These are phyloP conservation scores for Terrapene triunguis DNA, from an alignment of 2,113 vertebrate species.

Conservation along the genomic window DNA sequence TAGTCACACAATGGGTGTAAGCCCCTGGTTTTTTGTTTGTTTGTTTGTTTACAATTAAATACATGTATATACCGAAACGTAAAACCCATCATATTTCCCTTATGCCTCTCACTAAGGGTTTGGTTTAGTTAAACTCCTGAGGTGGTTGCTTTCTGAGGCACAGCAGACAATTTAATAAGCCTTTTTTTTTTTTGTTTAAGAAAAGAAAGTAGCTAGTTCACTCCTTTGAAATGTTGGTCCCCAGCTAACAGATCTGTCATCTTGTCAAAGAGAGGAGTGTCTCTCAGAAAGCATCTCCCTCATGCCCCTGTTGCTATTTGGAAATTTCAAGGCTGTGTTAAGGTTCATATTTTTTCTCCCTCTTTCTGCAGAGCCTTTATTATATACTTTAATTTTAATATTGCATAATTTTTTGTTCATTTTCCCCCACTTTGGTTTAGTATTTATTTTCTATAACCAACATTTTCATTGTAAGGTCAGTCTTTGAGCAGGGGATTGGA, in stretches of 20 bases:
- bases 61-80: not conserved
- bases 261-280: not conserved
- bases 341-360: not conserved
- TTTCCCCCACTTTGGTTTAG: not conserved
- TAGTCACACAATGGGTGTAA: not conserved
- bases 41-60: slow-evolving; percentile 11
- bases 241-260: not conserved
- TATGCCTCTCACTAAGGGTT: not conserved
- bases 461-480: not conserved
- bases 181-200: not conserved
- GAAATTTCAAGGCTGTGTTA: not conserved
- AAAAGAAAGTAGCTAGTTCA: not conserved
- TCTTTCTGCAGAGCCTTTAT: not conserved
- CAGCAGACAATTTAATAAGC: not conserved
- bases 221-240: not conserved
- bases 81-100: not conserved
- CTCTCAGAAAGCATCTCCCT: not conserved
- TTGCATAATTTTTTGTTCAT: not conserved
- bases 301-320: not conserved
- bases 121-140: not conserved
- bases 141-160: not conserved
- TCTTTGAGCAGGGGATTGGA: not conserved
- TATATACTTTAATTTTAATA: not conserved
- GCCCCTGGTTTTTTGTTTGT: not conserved
- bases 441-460: not conserved